Conservation (phyloP, 2,888 invertebrate species). For the Drosophila dives region DNA sequence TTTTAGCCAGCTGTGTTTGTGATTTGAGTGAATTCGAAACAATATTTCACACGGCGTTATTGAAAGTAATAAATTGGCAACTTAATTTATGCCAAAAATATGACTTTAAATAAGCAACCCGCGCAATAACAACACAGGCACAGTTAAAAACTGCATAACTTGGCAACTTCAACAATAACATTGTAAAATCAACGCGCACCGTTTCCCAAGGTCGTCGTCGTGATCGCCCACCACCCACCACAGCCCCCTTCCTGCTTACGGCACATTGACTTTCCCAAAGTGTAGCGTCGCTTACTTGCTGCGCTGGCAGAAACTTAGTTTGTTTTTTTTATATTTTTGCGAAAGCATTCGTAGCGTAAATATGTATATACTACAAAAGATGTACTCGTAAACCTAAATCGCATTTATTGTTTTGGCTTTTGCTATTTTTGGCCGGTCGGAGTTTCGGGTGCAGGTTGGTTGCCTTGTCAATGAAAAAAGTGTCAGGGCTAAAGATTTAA, state of each 20-base stretch:
- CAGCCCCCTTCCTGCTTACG: constrained; percentile 5
- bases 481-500: constrained; percentile 80
- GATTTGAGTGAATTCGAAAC: constrained; percentile 25
- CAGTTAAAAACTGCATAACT: constrained; percentile 69
- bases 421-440: constrained; percentile 54
- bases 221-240: constrained; percentile 1
- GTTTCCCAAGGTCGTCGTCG: constrained; percentile 57
- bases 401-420: constrained; percentile 64
- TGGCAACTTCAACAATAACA: constrained; percentile 71
- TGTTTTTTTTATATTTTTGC: constrained; percentile 42
- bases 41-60: constrained; percentile 65
- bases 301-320: constrained; percentile 44
- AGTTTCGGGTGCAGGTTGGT: constrained; percentile 54
- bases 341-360: constrained; percentile 55
- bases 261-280: constrained; percentile 55
- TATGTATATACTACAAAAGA: constrained; percentile 27
- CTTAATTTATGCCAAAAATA: constrained; percentile 65
- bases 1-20: not conserved
- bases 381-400: constrained; percentile 60
- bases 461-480: constrained; percentile 80
- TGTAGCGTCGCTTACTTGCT: constrained; percentile 44
- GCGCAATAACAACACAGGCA: constrained; percentile 28
- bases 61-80: constrained; percentile 69
- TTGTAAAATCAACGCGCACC: constrained; percentile 48
- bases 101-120: constrained; percentile 32